phyloP scores from a whole-genome alignment of 2,797 vertebrate species.

The Enteromius argenteus region DNA sequence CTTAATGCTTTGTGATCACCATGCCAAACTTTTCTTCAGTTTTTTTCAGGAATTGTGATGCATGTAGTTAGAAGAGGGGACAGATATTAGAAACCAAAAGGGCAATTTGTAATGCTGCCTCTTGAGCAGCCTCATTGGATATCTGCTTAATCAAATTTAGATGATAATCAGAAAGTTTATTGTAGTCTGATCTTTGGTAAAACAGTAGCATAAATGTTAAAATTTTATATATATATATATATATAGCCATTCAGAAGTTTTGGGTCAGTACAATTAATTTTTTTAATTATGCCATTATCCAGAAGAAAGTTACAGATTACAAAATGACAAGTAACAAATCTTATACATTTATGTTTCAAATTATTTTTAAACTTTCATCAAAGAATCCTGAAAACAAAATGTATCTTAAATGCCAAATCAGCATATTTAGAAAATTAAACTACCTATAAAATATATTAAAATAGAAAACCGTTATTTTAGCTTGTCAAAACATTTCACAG shows the following conservation, averaged over 20 bases:
- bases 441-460: neutral
- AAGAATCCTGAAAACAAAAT: neutral
- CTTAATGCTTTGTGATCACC: slow-evolving; percentile 33
- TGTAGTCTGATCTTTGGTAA: neutral
- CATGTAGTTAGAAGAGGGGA: slow-evolving; percentile 12
- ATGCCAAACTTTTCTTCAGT: slow-evolving; percentile 33
- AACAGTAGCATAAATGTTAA: neutral
- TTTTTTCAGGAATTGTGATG: slow-evolving; percentile 42
- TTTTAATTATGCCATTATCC: too few species aligned
- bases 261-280: neutral
- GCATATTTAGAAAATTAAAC: neutral
- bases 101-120: slow-evolving; percentile 27
- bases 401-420: neutral
- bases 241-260: neutral
- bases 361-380: neutral
- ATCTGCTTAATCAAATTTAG: slow-evolving; percentile 1
- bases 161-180: slow-evolving; percentile 6
- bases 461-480: neutral
- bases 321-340: neutral
- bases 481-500: neutral
- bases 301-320: neutral
- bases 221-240: neutral
- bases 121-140: slow-evolving; percentile 12
- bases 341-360: neutral
- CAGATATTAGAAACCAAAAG: slow-evolving; percentile 26